Evolutionary conservation across 2,888 invertebrate species (phyloP), one percentile per base, ranked within the genome.

Genomic region (Epinotia ramella): DNA sequence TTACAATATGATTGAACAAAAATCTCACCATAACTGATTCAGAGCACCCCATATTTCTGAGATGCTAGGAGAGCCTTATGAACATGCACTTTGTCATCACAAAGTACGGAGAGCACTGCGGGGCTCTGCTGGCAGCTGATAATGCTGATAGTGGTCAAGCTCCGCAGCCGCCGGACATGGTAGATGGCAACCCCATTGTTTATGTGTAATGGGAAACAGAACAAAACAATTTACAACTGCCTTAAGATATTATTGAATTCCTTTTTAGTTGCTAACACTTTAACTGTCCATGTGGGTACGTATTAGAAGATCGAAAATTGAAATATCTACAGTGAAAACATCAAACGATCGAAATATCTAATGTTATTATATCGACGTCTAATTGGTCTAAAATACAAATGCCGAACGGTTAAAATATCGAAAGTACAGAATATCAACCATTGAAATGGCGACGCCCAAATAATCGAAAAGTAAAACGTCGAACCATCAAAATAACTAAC

Each of bases 1-100:
- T 49, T 16, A 13, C 5, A 1, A 49, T 16, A 16, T 49, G 49
- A 53, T 20, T 57, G 40, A 40, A 6, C 56, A 16, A 13, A 33
- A 40, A 6, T 69, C 69, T 69, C 56, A 69, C 69, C 69, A 20
- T 18, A 40, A 40, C 13, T 56, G 69, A 69, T 69, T 69, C 69
- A 11, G 69, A 60, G 20, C 69, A 69, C 44, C 69, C 69, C 69
- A 69, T 69, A 44, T 28, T 18, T 44, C 11, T n/a, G 16, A n/a
- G 16, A n/a, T 33, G 12, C 57, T 18, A 57, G n/a, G 13, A 60
- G 16, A 13, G 3, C 16, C 6, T 28, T 24, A 28, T 13, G 33
- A 62, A 62, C 9, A 60, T 33, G 60, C 28, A 33, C 62, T 20
- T n/a, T 6, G 24, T 16, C 20, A 68, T 44, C 57, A 68, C 40